These are phyloP conservation scores for Drosophila nebulosa DNA, from an alignment of 1,140 invertebrate genomes.

Conservation along the genomic window DNA sequence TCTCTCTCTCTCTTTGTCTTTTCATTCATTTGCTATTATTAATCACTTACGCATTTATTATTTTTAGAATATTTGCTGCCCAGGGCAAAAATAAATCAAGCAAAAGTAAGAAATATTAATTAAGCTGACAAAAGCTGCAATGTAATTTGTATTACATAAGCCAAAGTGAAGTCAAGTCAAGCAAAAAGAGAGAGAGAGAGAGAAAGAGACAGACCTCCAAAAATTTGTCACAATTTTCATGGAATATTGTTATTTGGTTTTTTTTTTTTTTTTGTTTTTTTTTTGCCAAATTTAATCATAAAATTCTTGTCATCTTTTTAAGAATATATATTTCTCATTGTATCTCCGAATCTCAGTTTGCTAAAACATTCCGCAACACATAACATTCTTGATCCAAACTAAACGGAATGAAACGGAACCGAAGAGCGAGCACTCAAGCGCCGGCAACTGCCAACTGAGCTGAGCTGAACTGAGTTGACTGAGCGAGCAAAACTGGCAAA, in stretches of 20 bases:
- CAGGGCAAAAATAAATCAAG: constrained; percentile 49
- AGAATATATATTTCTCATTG: neutral
- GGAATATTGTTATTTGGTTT: neutral
- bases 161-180: constrained; percentile 6
- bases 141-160: constrained; percentile 58
- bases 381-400: constrained; percentile 38
- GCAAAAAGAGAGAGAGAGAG: neutral
- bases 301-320: constrained; percentile 5
- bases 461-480: neutral
- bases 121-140: constrained; percentile 42
- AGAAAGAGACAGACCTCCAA: neutral
- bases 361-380: constrained; percentile 61
- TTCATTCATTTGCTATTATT: constrained; percentile 13
- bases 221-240: constrained; percentile 12
- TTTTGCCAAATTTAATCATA: constrained; percentile 27
- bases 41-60: constrained; percentile 2
- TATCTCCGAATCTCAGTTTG: constrained; percentile 40
- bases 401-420: constrained; percentile 16
- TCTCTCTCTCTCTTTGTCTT: constrained; percentile 23
- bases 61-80: neutral
- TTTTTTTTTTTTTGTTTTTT: neutral
- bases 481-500: neutral
- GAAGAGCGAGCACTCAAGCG: neutral
- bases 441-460: neutral
- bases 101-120: constrained; percentile 59